Evolutionary conservation across 2,888 invertebrate species (phyloP), one percentile per base, ranked within the genome.

Genomic region (Drosophila mercatorum): DNA sequence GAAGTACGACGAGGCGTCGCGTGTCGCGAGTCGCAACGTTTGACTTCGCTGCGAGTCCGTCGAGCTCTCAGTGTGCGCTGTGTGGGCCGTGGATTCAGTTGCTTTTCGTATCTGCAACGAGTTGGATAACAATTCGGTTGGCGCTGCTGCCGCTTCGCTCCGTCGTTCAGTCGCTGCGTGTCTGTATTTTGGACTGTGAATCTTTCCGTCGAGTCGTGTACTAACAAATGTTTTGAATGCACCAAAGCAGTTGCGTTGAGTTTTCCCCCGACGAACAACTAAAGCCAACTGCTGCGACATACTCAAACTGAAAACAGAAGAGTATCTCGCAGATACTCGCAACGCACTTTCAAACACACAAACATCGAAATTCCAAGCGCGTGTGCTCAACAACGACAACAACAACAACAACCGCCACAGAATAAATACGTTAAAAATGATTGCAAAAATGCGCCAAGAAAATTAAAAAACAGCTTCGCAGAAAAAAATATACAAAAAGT

Each of bases 51-150:
- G 36, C 62, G 36, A 65, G 53, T 58, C 57, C 66, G 44, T 41
- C 60, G 46, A 40, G 69, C 43, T 68, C 56, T 79, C 79, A 68
- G 78, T 79, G 64, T 12, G 66, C 49, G 62, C 62, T 68, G 65
- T 56, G 74, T 59, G 55, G 46, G 51, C 53, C 53, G 68, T 70
- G 56, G 67, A 77, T 74, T 76, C 81, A 84, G 85, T 80, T 79
- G 81, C 73, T 81, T 66, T 73, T 78, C 72, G 81, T 79, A 80
- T 81, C 79, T 86, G 80, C 82, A 84, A 78, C 83, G 88, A 80
- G 83, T 83, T 80, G 90, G 88, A 82, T 83, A 76, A 70, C 73
- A 74, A 67, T 75, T 72, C 75, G 81, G 77, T 57, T 77, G 74
- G 73, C 77, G 72, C 70, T 79, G 67, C 70, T 68, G 81, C 65